A percentile compares a stretch with the other conserved stretches of the same genome.
Conservation (phyloP, 2,113 vertebrate species). For the Nothoprocta pentlandii region DNA sequence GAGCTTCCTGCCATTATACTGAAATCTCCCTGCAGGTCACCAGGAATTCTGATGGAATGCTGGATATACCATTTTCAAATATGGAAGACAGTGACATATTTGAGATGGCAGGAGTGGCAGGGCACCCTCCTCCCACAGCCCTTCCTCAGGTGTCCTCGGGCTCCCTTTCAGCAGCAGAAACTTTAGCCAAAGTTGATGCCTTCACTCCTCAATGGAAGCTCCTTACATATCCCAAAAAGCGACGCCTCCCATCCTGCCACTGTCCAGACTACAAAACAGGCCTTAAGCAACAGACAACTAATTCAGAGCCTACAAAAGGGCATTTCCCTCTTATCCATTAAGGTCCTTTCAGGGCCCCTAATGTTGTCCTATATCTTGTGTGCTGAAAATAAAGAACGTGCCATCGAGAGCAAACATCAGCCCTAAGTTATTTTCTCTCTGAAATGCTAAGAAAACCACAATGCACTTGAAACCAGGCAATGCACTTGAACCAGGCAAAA, state of each 20-base stretch:
- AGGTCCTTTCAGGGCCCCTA: not conserved
- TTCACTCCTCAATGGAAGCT: conserved; percentile 57
- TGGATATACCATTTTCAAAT: not conserved
- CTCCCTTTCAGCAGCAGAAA: conserved; percentile 70
- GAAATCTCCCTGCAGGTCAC: not conserved
- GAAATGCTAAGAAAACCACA: not conserved
- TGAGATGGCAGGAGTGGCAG: not conserved
- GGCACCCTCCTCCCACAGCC: conserved; percentile 57
- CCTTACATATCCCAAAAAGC: conserved; percentile 51
- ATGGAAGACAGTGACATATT: not conserved
- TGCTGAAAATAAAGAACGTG: not conserved
- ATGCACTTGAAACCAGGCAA: not conserved
- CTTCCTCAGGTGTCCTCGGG: not conserved
- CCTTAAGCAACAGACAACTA: not conserved
- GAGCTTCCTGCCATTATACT: not conserved
- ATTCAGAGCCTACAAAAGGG: not conserved
- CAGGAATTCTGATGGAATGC: not conserved
- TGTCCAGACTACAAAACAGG: not conserved
- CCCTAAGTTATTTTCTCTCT: not conserved
- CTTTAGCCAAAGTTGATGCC: conserved; percentile 74
- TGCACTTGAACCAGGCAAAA: not conserved
- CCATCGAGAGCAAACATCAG: not conserved
- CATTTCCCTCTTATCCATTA: not conserved
- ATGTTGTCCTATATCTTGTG: not conserved
- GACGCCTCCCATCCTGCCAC: conserved; percentile 24